These are phyloP conservation scores for Apis cerana DNA, from an alignment of 1,140 invertebrate species.

Conservation along the genomic window DNA sequence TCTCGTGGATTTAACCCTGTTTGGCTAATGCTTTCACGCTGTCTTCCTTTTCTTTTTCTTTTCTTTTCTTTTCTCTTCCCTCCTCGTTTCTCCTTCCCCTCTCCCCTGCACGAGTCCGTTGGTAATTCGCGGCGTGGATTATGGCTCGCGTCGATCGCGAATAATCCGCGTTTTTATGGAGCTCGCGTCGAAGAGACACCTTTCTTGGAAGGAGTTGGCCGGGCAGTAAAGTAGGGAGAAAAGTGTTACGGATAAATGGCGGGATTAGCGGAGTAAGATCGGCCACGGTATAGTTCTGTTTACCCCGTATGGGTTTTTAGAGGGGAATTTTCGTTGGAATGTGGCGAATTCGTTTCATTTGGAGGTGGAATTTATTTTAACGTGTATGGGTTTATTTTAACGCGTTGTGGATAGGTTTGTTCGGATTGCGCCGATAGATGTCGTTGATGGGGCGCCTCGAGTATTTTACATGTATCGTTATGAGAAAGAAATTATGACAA, in stretches of 20 bases:
- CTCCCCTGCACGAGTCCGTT: background rate
- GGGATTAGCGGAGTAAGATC: conserved; percentile 54
- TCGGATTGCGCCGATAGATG: no score
- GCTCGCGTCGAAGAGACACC: conserved; percentile 38
- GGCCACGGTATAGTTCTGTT: conserved; percentile 41
- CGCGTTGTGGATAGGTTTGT: no score
- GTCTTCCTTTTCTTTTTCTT: conserved; percentile 38
- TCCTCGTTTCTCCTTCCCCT: no score
- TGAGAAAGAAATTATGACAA: no score
- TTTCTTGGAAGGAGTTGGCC: conserved; percentile 52
- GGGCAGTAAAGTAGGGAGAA: conserved; percentile 56
- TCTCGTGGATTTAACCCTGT: conserved; percentile 53
- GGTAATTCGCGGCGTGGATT: conserved; percentile 58
- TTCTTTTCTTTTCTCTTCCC: background rate
- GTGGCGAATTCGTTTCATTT: no score
- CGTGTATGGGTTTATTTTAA: no score
- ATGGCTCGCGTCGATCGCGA: conserved; percentile 56
- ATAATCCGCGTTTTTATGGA: conserved; percentile 66
- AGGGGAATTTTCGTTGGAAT: no score
- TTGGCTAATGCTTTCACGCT: conserved; percentile 65
- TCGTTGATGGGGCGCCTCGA: no score
- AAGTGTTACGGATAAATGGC: conserved; percentile 61
- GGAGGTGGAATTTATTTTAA: no score
- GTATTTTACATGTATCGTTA: no score
- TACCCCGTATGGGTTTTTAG: conserved; percentile 1